Evolutionary conservation across 2,797 vertebrate species (phyloP).

Genomic region (Vultur gryphus): DNA sequence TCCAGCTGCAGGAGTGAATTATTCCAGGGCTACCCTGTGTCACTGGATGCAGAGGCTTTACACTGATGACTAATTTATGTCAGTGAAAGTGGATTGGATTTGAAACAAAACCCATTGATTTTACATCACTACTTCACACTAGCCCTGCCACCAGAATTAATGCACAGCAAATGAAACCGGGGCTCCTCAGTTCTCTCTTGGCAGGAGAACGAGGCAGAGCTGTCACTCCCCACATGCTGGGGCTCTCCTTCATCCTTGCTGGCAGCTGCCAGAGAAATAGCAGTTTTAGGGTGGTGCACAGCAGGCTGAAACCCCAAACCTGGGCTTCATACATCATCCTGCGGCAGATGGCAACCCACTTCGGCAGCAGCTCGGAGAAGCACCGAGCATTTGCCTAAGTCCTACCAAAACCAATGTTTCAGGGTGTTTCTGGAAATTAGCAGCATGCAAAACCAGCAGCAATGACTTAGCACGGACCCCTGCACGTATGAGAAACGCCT

Average conservation of each 20-base stretch:
- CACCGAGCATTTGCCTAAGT: rapidly evolving
- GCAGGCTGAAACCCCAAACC: not conserved
- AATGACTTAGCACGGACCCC: rapidly evolving
- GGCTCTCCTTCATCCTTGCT: not conserved
- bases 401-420: not conserved
- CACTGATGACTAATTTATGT: not conserved
- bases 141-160: not conserved
- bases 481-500: rapidly evolving
- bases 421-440: not conserved
- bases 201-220: not conserved
- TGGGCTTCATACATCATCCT: not conserved
- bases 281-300: not conserved
- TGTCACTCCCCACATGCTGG: rapidly evolving
- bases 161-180: rapidly evolving
- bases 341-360: not conserved
- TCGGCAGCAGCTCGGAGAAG: not conserved
- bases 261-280: not conserved
- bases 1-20: not conserved
- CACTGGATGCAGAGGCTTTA: not conserved
- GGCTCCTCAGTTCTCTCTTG: not conserved
- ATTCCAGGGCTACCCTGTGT: not conserved
- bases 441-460: not conserved
- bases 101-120: not conserved
- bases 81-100: not conserved
- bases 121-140: not conserved